Base-by-base conservation (phyloP, 2,113 vertebrate genomes). In the Eulacestoma nigropectus region DNA sequence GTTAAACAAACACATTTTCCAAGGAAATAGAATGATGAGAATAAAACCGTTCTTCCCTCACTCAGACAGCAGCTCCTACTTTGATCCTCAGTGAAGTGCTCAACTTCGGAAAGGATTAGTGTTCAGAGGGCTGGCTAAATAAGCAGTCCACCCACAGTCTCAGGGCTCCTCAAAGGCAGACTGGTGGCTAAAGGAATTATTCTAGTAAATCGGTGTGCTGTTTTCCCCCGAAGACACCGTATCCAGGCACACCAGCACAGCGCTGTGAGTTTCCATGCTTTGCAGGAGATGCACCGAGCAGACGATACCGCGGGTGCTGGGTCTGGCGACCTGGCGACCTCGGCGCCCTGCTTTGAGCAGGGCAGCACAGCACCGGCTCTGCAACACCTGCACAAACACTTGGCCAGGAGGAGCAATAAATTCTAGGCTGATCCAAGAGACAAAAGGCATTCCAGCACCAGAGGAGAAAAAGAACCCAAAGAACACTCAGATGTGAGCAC, bases 181-280 rank as follows among this genome's bases (percentile, higher is more conserved):
- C 0, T 1, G 6, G 15, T 8, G 56, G 30, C 46, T 26, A 25
- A 41, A 57, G 0, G 3, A 49, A 30, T 17, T 19, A 17, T 11
- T 12, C 7, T 4, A 18, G 32, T 2, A 15, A 29, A 50, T 2
- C 0, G 3, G 2, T 3, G 72, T 1, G 16, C 63, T 6, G 13
- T 19, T n/a, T 33, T 69, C 8, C 32, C 27, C 42, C 15, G 82
- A 7, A 39, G 62, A 37, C 56, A 6, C 42, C 47, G 37, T 8
- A 1, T 1, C 26, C 1, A 4, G 41, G 12, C 33, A 6, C 50
- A 2, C 16, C 1, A 21, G 37, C 64, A 3, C 27, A 0, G 47
- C 4, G 2, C 33, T 1, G 0, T 2, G 17, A 1, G 15, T 13
- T 23, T 4, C 68, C 5, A 0, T 0, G 22, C 27, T 30, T 2